Conservation (phyloP, 2,113 vertebrate species). For the Sphyrna mokarran region DNA sequence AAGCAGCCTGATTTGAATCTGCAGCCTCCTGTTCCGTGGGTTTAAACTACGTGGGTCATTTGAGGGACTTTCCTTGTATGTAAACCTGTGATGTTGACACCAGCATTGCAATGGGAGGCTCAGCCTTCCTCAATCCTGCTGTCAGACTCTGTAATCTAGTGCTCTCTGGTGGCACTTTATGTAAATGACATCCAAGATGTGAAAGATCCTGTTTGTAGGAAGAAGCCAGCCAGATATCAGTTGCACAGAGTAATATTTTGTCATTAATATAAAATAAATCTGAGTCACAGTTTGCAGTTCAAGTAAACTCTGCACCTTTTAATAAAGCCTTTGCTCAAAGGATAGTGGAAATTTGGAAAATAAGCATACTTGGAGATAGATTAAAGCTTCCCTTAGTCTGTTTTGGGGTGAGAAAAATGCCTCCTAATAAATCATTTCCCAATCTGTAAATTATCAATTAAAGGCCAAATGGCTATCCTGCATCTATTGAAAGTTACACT, state of each 20-base stretch:
- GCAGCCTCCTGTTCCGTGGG: background rate
- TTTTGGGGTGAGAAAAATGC: too few relatives aligned
- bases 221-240: background rate
- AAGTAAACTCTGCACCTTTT: background rate
- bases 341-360: background rate
- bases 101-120: background rate
- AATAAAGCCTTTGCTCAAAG: background rate
- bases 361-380: too few relatives aligned
- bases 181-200: background rate
- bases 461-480: too few relatives aligned
- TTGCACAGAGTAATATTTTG: background rate
- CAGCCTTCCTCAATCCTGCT: background rate
- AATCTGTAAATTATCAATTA: too few relatives aligned
- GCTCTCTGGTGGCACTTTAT: background rate
- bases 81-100: background rate
- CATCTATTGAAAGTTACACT: too few relatives aligned
- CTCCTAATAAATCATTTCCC: too few relatives aligned
- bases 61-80: background rate
- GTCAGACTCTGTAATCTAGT: background rate
- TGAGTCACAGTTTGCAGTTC: background rate
- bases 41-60: background rate
- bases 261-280: background rate
- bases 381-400: too few relatives aligned
- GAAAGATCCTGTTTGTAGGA: background rate
- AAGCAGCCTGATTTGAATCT: background rate